Evolutionary conservation across 2,888 invertebrate genomes (phyloP).

Genomic region (Tenthredo livida): DNA sequence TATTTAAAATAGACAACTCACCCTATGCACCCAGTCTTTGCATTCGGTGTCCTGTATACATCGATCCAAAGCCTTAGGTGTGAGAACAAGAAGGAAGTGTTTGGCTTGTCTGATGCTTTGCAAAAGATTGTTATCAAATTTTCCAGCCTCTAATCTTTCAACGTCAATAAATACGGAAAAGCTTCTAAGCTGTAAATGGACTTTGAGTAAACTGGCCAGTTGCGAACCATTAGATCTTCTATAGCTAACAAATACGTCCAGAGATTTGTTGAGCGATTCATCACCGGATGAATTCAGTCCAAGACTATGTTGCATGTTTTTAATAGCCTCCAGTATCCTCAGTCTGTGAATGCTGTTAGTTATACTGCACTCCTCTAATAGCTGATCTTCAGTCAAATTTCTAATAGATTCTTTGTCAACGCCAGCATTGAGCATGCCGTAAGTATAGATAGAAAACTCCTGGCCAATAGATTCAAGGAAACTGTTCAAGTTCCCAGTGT

Average conservation of each 20-base stretch:
- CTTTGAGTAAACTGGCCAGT: slow-evolving; percentile 96
- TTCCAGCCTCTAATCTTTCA: slow-evolving; percentile 97
- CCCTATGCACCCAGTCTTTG: slow-evolving; percentile 99
- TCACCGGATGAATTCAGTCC: slow-evolving; percentile 74
- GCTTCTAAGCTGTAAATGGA: slow-evolving; percentile 96
- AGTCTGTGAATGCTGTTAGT: slow-evolving; percentile 96
- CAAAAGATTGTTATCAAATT: slow-evolving; percentile 98
- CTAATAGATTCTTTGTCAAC: slow-evolving; percentile 94
- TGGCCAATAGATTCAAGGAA: slow-evolving; percentile 91
- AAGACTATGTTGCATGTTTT: slow-evolving; percentile 78
- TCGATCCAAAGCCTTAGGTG: slow-evolving; percentile 95
- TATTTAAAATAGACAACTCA: slow-evolving; percentile 79
- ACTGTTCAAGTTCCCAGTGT: slow-evolving; percentile 93
- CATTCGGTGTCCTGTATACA: slow-evolving; percentile 95
- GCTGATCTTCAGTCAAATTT: slow-evolving; percentile 93
- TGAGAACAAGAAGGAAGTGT: slow-evolving; percentile 97
- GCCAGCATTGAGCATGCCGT: slow-evolving; percentile 96
- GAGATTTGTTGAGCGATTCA: slow-evolving; percentile 91
- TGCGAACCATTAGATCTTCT: slow-evolving; percentile 98
- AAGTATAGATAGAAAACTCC: slow-evolving; percentile 97
- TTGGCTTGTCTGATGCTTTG: slow-evolving; percentile 98
- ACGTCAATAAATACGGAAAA: slow-evolving; percentile 99
- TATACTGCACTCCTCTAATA: slow-evolving; percentile 94
- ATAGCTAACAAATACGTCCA: slow-evolving; percentile 99
- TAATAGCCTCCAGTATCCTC: slow-evolving; percentile 93